A percentile compares a stretch with the other conserved stretches of the same genome.
Conservation (phyloP, 2,797 vertebrate species). For the Centropyge bicolor region DNA sequence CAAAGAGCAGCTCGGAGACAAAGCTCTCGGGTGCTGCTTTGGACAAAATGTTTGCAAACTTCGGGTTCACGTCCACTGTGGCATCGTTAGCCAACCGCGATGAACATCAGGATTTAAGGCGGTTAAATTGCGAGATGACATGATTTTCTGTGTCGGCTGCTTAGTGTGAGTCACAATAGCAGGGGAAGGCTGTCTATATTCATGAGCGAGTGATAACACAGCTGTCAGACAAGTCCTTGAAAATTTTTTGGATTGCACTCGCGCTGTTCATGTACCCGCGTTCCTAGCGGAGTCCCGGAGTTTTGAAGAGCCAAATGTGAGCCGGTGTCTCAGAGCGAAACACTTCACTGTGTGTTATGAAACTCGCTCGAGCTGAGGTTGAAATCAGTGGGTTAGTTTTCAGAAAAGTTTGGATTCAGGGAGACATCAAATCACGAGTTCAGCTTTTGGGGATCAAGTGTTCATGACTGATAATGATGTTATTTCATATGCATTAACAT, state of each 20-base stretch:
- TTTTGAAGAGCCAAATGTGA: slow-evolving; percentile 30
- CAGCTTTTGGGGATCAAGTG: not conserved
- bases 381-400: slow-evolving; percentile 7
- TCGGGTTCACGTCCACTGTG: not conserved
- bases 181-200: slow-evolving; percentile 62
- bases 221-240: slow-evolving; percentile 55
- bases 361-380: slow-evolving; percentile 22
- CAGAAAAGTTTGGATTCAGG: not conserved
- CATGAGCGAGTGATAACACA: slow-evolving; percentile 57
- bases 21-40: no score
- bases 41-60: no score
- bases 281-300: slow-evolving; percentile 16
- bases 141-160: slow-evolving; percentile 34
- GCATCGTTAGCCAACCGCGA: not conserved
- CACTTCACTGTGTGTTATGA: slow-evolving; percentile 31
- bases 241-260: slow-evolving; percentile 40
- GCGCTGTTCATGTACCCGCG: slow-evolving; percentile 10
- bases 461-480: not conserved
- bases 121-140: not conserved
- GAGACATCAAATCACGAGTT: not conserved
- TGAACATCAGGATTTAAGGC: not conserved
- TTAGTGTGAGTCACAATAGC: slow-evolving; percentile 43
- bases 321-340: slow-evolving; percentile 14
- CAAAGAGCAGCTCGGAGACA: not conserved
- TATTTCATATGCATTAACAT: not conserved